Conservation (phyloP, 2,888 invertebrate genomes). For the Electrophaes corylata region DNA sequence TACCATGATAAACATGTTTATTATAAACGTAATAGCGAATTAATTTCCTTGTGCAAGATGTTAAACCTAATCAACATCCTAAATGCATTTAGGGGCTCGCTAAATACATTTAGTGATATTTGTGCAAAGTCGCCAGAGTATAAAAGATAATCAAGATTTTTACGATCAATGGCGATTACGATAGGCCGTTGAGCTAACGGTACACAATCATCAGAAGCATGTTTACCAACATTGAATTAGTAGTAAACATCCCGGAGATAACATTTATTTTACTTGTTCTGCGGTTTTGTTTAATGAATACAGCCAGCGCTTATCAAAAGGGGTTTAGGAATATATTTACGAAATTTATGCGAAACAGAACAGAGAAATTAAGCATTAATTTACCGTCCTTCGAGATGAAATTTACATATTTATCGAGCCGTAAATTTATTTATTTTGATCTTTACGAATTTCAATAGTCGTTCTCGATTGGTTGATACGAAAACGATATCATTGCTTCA, state of each 20-base stretch:
- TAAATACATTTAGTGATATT: no score
- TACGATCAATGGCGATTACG: slow-evolving; percentile 5
- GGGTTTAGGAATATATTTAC: slow-evolving; percentile 66
- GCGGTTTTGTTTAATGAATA: slow-evolving; percentile 56
- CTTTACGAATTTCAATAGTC: slow-evolving; percentile 34
- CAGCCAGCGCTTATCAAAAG: slow-evolving; percentile 57
- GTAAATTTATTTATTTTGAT: slow-evolving; percentile 65
- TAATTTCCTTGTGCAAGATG: no score
- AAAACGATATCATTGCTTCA: background rate
- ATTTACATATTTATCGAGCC: slow-evolving; percentile 76
- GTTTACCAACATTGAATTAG: slow-evolving; percentile 52
- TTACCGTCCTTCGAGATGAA: slow-evolving; percentile 63
- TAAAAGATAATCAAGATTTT: background rate
- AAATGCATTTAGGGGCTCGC: no score
- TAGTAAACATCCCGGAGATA: slow-evolving; percentile 36
- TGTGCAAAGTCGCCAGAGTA: no score
- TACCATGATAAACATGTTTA: no score
- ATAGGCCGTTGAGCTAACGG: slow-evolving; percentile 34
- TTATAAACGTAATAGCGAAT: no score
- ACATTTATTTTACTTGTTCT: slow-evolving; percentile 53
- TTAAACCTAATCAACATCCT: no score
- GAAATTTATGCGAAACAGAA: slow-evolving; percentile 73
- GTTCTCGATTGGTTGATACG: slow-evolving; percentile 1
- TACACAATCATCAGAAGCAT: slow-evolving; percentile 48
- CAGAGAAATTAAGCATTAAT: slow-evolving; percentile 74